Base-by-base conservation (phyloP, 1,140 invertebrate genomes). In the Planococcus citri region DNA sequence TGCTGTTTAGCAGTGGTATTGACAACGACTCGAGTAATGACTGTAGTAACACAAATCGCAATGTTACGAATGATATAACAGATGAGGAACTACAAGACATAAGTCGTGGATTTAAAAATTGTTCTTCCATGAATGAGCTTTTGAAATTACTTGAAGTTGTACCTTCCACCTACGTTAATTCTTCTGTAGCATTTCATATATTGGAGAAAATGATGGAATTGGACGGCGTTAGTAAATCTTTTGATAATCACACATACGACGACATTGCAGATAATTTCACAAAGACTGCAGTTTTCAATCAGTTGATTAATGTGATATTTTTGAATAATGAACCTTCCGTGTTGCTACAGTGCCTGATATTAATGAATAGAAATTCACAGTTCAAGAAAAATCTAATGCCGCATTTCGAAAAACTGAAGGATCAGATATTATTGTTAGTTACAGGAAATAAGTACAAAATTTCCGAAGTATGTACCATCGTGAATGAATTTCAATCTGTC, bases 371-470 rank as follows among this genome's bases (percentile, higher is more conserved):
- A 60, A 81, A 83, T 70, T 73, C 73, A 57, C 10, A 10, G 10
- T 78, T 73, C 73, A 79, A 72, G 69, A 78, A 78, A 72, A 78
- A 80, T 72, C 78, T 78, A 70, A 78, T 78, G 68, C 76, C 76
- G 12, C 82, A 83, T 73, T 80, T 81, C 73, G 78, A 83, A 69
- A 79, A 79, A 69, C 78, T 88, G 69, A 83, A 79, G 73, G 80
- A 86, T 74, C 85, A 88, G 77, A 76, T 83, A 27, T 76, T 88
- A 41, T 76, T 84, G n/a, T 76, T 84, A 76, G 80, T 83, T 9
- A 82, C 79, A 6, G 84, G 88, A 70, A 84, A 83, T 69, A 81
- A 83, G 68, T 79, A 89, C 33, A 78, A 76, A 21, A 73, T 90
- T n/a, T 74, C 78, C 20, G 85, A 89, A 73, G 75, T 88, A 22